These are phyloP conservation scores for Nycteola revayana DNA, from an alignment of 2,888 invertebrate genomes.

Conservation along the genomic window DNA sequence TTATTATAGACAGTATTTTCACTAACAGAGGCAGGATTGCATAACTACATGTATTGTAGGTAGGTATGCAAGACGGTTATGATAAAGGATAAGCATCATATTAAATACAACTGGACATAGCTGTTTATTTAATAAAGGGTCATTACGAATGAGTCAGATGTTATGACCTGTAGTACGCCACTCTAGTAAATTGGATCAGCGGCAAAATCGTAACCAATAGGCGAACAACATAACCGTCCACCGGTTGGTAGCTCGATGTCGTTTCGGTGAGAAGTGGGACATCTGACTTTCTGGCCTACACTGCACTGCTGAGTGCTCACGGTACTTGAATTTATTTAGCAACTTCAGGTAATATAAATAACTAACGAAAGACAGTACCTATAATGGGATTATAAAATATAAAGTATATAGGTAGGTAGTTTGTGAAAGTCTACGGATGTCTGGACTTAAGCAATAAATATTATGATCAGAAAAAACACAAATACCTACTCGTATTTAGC, in stretches of 20 bases:
- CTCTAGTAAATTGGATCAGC: conserved; percentile 43
- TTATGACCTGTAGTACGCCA: conserved; percentile 8
- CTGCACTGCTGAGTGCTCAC: conserved; percentile 53
- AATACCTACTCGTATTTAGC: conserved; percentile 16
- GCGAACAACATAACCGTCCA: conserved; percentile 64
- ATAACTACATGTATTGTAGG: too few species aligned
- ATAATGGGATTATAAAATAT: background rate
- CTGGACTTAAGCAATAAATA: background rate
- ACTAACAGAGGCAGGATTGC: too few species aligned
- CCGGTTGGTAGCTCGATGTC: conserved; percentile 59
- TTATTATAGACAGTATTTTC: too few species aligned
- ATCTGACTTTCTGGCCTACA: conserved; percentile 70
- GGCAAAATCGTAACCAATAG: conserved; percentile 35
- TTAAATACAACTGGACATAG: too few species aligned
- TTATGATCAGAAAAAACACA: conserved; percentile 14
- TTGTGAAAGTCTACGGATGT: conserved; percentile 27
- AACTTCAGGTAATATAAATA: conserved; percentile 9
- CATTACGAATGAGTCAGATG: background rate
- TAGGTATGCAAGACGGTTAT: too few species aligned
- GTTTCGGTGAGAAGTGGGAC: conserved; percentile 69
- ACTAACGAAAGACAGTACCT: background rate
- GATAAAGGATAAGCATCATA: too few species aligned
- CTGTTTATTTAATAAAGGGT: too few species aligned
- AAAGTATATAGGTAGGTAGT: too few species aligned
- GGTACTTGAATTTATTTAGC: conserved; percentile 29